Conservation (phyloP, 2,888 invertebrate species). For the Ennomos erosarius region DNA sequence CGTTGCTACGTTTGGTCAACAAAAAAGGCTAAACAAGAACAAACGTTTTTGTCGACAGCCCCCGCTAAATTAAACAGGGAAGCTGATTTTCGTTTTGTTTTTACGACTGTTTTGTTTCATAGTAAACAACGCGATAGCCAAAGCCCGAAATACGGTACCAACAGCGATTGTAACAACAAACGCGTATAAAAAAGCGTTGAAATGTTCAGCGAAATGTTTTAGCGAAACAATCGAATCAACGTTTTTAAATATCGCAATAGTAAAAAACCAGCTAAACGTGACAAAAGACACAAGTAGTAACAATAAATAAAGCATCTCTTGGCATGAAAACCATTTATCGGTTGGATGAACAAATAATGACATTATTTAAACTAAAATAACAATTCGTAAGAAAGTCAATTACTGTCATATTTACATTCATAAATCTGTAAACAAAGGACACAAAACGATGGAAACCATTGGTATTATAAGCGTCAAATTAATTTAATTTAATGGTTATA, state of each 20-base stretch:
- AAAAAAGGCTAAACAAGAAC: conserved; percentile 73
- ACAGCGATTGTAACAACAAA: conserved; percentile 44
- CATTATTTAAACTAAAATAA: background rate
- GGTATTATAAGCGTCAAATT: conserved; percentile 20
- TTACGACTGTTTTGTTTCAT: conserved; percentile 62
- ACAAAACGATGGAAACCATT: conserved; percentile 16
- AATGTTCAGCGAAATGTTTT: conserved; percentile 26
- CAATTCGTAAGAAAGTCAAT: conserved; percentile 11
- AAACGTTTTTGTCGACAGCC: conserved; percentile 77
- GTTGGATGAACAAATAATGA: background rate
- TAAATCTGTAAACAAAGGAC: conserved; percentile 23
- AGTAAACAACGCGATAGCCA: conserved; percentile 57
- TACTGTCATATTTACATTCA: conserved; percentile 3
- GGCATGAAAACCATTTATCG: too few relatives aligned
- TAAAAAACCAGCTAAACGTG: background rate
- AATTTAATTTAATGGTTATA: conserved; percentile 31
- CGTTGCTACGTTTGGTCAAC: conserved; percentile 74
- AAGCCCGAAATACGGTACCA: conserved; percentile 48
- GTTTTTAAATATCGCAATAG: conserved; percentile 12
- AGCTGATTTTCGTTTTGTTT: conserved; percentile 73
- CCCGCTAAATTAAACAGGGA: conserved; percentile 82
- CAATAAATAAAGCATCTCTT: background rate
- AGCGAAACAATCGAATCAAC: conserved; percentile 20
- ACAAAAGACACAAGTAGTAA: background rate
- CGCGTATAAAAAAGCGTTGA: conserved; percentile 36